These are phyloP conservation scores for Empidonax traillii DNA, from an alignment of 2,113 vertebrate genomes.

Conservation along the genomic window DNA sequence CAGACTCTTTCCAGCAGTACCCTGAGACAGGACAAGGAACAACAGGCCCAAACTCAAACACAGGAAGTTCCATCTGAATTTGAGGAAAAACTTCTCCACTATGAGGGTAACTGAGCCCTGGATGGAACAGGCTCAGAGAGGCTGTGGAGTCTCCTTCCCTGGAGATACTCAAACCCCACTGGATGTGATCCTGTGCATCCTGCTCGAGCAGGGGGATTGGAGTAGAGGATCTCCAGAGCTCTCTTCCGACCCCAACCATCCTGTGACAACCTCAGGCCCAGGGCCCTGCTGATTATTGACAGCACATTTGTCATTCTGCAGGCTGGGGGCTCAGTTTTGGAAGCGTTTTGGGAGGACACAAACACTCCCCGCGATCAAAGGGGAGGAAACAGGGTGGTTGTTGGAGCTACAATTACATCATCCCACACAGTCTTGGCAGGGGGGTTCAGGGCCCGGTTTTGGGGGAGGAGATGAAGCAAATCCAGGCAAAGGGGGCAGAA, in stretches of 20 bases:
- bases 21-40: neutral
- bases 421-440: neutral
- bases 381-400: neutral
- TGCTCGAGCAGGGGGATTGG: neutral
- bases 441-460: neutral
- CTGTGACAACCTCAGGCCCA: neutral
- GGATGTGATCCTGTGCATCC: neutral
- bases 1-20: neutral
- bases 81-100: neutral
- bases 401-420: neutral
- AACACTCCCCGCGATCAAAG: neutral
- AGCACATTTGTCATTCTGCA: neutral
- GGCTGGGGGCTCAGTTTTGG: neutral
- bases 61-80: neutral
- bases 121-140: neutral
- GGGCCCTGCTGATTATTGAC: neutral
- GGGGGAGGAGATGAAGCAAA: neutral
- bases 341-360: neutral
- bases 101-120: neutral
- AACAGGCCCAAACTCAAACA: neutral
- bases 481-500: rapidly evolving
- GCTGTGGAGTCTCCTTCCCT: neutral
- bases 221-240: neutral
- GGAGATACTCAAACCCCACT: neutral
- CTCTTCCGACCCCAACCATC: neutral